A percentile compares a stretch with the other conserved stretches of the same genome.
Evolutionary conservation across 1,140 invertebrate genomes (phyloP).

Genomic region (Trypoxylus dichotomus): DNA sequence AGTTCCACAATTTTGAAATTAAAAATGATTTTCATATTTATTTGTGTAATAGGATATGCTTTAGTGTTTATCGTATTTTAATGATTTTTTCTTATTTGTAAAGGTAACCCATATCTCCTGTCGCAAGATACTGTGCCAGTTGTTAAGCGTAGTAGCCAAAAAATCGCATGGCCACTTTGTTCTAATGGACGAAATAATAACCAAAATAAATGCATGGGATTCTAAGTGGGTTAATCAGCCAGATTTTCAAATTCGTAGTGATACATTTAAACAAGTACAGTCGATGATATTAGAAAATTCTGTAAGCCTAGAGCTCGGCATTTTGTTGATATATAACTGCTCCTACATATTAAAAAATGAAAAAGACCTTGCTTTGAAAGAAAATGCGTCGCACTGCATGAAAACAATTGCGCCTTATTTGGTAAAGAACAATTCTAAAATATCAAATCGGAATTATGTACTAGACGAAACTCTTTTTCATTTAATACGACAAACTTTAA

Average conservation of each 20-base stretch:
- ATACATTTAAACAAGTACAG: constrained; percentile 70
- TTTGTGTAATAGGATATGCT: too few relatives aligned
- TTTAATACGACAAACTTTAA: constrained; percentile 69
- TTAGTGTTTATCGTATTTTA: too few relatives aligned
- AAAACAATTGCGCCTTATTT: constrained; percentile 66
- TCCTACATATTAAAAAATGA: constrained; percentile 76
- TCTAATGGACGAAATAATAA: constrained; percentile 58
- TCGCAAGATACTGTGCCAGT: constrained; percentile 66
- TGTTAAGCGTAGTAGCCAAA: constrained; percentile 59
- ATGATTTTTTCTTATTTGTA: too few relatives aligned
- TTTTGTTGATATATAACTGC: constrained; percentile 79
- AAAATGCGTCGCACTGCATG: constrained; percentile 75
- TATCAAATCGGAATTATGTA: constrained; percentile 63
- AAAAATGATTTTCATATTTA: too few relatives aligned
- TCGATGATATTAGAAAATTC: constrained; percentile 58
- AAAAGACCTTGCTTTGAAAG: constrained; percentile 81
- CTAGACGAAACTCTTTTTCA: constrained; percentile 73
- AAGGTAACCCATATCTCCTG: constrained; percentile 54
- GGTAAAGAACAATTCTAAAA: constrained; percentile 56
- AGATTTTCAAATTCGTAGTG: constrained; percentile 80
- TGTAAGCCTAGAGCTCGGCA: constrained; percentile 67
- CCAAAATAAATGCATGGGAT: constrained; percentile 85
- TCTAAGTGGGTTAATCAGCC: constrained; percentile 86
- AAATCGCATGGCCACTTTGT: constrained; percentile 51
- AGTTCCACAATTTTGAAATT: too few relatives aligned